Evolutionary conservation across 53 echinoderm and acorn worm species (phyloP).

Genomic region (Luidia sarsii): DNA sequence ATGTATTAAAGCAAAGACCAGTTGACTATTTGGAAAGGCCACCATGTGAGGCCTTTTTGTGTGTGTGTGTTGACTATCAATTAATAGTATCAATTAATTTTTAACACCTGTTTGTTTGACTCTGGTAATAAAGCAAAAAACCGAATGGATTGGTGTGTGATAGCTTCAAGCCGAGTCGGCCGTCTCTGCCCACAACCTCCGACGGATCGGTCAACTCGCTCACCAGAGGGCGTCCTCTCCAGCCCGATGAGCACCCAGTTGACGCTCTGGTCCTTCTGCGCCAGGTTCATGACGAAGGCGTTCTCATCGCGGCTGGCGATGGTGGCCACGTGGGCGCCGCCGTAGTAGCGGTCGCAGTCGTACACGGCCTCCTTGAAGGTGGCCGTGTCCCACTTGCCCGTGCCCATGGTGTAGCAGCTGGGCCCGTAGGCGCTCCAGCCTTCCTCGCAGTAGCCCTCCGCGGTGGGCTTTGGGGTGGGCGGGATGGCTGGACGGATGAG

Average conservation of each 20-base stretch:
- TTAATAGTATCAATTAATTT: too few species aligned
- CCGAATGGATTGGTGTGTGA: too few species aligned
- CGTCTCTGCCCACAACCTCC: too few species aligned
- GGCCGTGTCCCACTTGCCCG: conserved; percentile 12
- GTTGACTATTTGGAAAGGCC: too few species aligned
- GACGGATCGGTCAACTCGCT: too few species aligned
- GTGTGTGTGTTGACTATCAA: too few species aligned
- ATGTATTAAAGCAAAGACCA: too few species aligned
- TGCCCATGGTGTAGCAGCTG: conserved; percentile 70
- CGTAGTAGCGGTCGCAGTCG: conserved; percentile 62
- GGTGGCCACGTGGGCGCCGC: conserved; percentile 75
- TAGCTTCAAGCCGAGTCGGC: too few species aligned
- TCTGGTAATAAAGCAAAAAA: too few species aligned
- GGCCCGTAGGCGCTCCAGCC: conserved; percentile 54
- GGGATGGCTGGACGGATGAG: conserved; percentile 18
- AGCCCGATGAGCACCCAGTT: conserved; percentile 78
- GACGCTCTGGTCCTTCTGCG: conserved; percentile 28
- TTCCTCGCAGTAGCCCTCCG: conserved; percentile 56
- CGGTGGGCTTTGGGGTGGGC: conserved; percentile 39
- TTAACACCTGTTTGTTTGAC: too few species aligned
- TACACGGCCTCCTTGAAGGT: conserved; percentile 70
- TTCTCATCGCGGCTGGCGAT: conserved; percentile 80
- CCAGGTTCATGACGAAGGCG: conserved; percentile 60
- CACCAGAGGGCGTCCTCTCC: conserved; percentile 62
- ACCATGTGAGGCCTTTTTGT: too few species aligned